Base-by-base conservation (phyloP, 2,888 invertebrate species). In the Blomia tropicalis region DNA sequence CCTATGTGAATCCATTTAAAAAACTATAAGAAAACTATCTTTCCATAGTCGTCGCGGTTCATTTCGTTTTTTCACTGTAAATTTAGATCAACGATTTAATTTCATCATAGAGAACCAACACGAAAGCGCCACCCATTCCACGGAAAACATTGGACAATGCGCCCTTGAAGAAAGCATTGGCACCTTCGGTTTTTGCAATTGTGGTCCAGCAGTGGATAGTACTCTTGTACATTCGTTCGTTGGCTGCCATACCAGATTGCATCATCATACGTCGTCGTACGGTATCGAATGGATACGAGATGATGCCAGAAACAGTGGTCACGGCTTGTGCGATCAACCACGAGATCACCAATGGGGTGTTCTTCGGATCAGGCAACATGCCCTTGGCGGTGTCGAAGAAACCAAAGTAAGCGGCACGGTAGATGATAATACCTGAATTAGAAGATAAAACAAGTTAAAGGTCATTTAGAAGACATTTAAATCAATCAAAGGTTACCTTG, bases 201-300 rank as follows among this genome's bases (percentile, higher is more conserved):
- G 73, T 72, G 53, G 68, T 63, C 67, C 73, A 71, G 68, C 77
- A 77, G 68, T 78, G 75, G 62, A 75, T 66, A 27, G 77, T 76
- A 65, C 74, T 75, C 70, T 75, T 78, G 73, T 77, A 77, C 59
- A 72, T 69, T 60, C 73, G 69, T 14, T 73, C 71, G 2, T 60
- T 66, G 65, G 71, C 71, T 62, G 72, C 70, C 60, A 73, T 70
- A 11, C 76, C 76, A 63, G 78, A 76, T 65, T 78, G 78, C 79
- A 79, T 80, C 79, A 80, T 80, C 75, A 80, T 75, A 61, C 79
- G 72, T 69, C 79, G 71, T 67, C 79, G 70, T 63, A 80, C 77
- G 1, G 80, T 80, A 70, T 80, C 80, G 69, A 80, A 75, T 36
- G 80, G 80, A 71, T 80, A 80, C 54, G 78, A 78, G 36, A 79